These are phyloP conservation scores for Helostoma temminkii DNA, from an alignment of 2,797 vertebrate genomes.

Conservation along the genomic window DNA sequence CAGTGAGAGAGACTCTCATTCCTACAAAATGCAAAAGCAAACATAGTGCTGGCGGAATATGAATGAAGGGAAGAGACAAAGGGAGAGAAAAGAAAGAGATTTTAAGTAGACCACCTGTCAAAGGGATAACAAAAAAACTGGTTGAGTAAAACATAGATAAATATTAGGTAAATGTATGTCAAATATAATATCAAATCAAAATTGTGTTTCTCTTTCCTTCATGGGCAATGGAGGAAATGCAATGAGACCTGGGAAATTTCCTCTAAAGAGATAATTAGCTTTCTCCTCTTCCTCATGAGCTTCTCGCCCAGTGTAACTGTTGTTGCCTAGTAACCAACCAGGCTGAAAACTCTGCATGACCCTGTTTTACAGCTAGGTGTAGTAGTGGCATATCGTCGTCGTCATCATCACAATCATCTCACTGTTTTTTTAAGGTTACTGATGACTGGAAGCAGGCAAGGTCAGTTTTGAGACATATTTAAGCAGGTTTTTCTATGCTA, in stretches of 20 bases:
- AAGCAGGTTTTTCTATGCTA: constrained; percentile 14
- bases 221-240: constrained; percentile 40
- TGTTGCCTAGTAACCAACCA: constrained; percentile 60
- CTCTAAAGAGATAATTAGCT: constrained; percentile 65
- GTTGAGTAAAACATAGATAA: neutral
- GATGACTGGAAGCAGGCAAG: constrained; percentile 29
- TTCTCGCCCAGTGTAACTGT: constrained; percentile 53
- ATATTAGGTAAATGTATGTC: neutral
- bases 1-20: constrained; percentile 10
- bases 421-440: constrained; percentile 31
- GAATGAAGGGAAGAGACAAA: constrained; percentile 9
- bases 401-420: constrained; percentile 7
- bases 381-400: constrained; percentile 31
- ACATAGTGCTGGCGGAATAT: neutral
- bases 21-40: constrained; percentile 24
- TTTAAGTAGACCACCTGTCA: neutral
- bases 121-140: neutral
- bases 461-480: constrained; percentile 10
- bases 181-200: neutral
- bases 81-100: neutral
- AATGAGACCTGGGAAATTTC: constrained; percentile 57
- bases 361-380: constrained; percentile 25
- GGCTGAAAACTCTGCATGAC: constrained; percentile 32
- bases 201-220: constrained; percentile 30
- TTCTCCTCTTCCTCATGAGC: constrained; percentile 46